These are phyloP conservation scores for Vanessa cardui DNA, from an alignment of 2,888 invertebrate genomes.

Conservation along the genomic window DNA sequence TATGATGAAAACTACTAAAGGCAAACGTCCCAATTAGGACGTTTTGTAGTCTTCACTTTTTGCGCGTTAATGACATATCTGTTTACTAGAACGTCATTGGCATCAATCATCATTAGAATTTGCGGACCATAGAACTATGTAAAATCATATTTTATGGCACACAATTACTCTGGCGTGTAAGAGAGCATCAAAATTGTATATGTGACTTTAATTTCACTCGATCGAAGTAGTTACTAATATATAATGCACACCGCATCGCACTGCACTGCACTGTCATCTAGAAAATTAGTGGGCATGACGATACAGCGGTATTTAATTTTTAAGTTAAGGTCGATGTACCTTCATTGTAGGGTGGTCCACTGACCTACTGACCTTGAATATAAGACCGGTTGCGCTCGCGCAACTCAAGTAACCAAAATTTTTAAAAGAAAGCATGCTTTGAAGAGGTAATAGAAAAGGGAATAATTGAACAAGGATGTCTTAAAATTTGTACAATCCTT, in stretches of 20 bases:
- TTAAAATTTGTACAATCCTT: not conserved
- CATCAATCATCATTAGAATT: too few relatives aligned
- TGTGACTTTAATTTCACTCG: too few relatives aligned
- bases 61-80: too few relatives aligned
- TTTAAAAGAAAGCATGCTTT: constrained; percentile 56
- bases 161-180: too few relatives aligned
- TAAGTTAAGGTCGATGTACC: constrained; percentile 23
- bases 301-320: constrained; percentile 22
- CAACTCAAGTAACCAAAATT: constrained; percentile 37
- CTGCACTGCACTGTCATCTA: not conserved
- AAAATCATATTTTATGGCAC: too few relatives aligned
- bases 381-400: constrained; percentile 63
- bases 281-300: not conserved
- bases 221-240: too few relatives aligned
- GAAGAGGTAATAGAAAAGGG: constrained; percentile 13
- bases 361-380: constrained; percentile 75
- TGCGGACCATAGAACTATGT: too few relatives aligned
- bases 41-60: too few relatives aligned
- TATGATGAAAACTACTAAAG: too few relatives aligned
- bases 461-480: constrained; percentile 1
- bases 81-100: too few relatives aligned
- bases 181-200: too few relatives aligned
- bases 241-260: not conserved
- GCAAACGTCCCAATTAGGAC: too few relatives aligned
- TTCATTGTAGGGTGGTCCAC: constrained; percentile 51